A percentile compares a stretch with the other conserved stretches of the same genome.
Evolutionary conservation across 2,113 vertebrate species (phyloP).

Genomic region (Cepphus grylle): DNA sequence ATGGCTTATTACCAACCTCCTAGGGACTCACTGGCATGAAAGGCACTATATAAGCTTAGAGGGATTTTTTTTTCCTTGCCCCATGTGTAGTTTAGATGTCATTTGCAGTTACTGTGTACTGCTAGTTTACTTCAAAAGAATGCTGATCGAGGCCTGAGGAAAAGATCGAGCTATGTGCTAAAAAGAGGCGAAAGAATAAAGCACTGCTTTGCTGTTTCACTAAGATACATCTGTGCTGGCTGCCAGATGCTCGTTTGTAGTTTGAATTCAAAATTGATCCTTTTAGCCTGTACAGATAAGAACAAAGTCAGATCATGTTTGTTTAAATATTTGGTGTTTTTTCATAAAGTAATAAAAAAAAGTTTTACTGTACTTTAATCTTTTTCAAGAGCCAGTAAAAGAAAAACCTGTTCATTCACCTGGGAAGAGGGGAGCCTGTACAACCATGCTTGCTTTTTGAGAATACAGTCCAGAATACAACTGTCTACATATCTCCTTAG

Average conservation of each 20-base stretch:
- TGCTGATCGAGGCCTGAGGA: constrained; percentile 31
- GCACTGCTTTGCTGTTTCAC: background rate
- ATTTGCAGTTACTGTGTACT: constrained; percentile 28
- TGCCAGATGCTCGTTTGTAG: background rate
- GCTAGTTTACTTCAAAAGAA: constrained; percentile 60
- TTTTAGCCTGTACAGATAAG: background rate
- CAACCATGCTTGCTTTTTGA: background rate
- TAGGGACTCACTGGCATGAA: constrained; percentile 19
- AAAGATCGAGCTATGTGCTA: background rate
- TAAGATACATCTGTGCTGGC: background rate
- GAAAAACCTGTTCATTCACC: background rate
- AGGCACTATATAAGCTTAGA: background rate
- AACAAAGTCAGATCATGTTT: background rate
- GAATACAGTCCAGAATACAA: background rate
- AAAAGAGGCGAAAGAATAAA: constrained; percentile 38
- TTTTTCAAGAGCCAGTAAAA: background rate
- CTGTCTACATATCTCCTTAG: background rate
- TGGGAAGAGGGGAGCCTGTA: background rate
- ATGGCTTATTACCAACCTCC: constrained; percentile 18
- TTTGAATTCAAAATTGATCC: background rate
- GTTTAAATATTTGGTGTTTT: background rate
- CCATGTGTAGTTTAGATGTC: constrained; percentile 27
- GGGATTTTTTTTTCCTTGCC: background rate
- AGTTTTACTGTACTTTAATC: background rate
- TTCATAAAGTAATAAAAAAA: background rate